Conservation (phyloP, 2,797 vertebrate species). For the Leptoclinus maculatus region DNA sequence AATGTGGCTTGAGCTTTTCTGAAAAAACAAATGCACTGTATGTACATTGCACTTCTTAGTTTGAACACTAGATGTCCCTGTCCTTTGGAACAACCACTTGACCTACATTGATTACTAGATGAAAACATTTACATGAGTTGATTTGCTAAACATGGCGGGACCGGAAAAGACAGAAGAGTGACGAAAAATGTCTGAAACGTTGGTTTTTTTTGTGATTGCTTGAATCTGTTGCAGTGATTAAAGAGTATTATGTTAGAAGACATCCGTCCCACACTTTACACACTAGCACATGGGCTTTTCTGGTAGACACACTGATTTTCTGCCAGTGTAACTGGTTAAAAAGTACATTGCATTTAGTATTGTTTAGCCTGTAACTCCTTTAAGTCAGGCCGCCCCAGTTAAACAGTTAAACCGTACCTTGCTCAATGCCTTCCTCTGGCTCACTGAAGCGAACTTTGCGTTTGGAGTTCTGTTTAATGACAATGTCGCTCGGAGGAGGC, state of each 20-base stretch:
- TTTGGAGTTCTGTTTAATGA: constrained; percentile 80
- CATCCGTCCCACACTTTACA: background rate
- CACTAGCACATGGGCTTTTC: background rate
- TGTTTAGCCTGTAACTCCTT: background rate
- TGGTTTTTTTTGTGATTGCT: background rate
- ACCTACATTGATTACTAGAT: background rate
- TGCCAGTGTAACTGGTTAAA: background rate
- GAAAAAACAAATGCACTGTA: background rate
- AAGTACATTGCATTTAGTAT: background rate
- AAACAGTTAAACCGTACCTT: constrained; percentile 83
- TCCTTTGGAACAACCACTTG: background rate
- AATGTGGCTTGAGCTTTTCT: background rate
- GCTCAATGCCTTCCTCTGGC: constrained; percentile 89
- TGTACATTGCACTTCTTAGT: constrained; percentile 1
- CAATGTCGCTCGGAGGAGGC: constrained; percentile 70
- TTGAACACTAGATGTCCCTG: background rate
- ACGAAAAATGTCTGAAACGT: too few species aligned
- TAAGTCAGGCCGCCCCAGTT: too few species aligned
- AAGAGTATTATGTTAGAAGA: background rate
- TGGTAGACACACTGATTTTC: background rate
- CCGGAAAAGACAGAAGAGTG: background rate
- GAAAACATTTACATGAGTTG: background rate
- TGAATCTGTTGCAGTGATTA: background rate
- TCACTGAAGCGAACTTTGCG: constrained; percentile 96
- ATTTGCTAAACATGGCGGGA: background rate